Conservation (phyloP, 2,797 vertebrate genomes). For the Graptemys geographica region DNA sequence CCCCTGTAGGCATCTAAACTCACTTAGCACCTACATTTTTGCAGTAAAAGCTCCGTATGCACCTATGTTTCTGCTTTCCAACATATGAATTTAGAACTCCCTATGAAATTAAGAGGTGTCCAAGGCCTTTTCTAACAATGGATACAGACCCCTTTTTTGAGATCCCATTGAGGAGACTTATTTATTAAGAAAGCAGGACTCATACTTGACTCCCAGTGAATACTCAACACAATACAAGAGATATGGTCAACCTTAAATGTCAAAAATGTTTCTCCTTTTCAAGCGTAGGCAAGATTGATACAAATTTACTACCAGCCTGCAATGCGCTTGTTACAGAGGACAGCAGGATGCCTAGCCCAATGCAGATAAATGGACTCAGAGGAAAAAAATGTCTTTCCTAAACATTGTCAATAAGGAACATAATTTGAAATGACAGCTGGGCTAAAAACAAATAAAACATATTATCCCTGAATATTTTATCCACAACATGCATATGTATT, state of each 20-base stretch:
- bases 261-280: conserved; percentile 2
- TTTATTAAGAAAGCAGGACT: neutral
- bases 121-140: neutral
- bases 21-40: too few relatives aligned
- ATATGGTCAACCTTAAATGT: conserved; percentile 27
- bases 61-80: too few relatives aligned
- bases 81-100: neutral
- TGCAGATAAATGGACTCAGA: accelerated
- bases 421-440: neutral
- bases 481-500: neutral
- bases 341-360: neutral
- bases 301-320: neutral
- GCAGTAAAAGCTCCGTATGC: too few relatives aligned
- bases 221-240: conserved; percentile 21
- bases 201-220: neutral
- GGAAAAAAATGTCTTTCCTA: neutral
- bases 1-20: too few relatives aligned
- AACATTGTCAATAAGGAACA: neutral
- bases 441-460: neutral
- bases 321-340: neutral
- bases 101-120: neutral
- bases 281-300: neutral
- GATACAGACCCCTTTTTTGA: accelerated
- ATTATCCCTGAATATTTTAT: neutral
- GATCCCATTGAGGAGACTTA: neutral